A percentile compares a stretch with the other conserved stretches of the same genome.
Evolutionary conservation across 2,888 invertebrate genomes (phyloP).

Genomic region (Lysandra coridon): DNA sequence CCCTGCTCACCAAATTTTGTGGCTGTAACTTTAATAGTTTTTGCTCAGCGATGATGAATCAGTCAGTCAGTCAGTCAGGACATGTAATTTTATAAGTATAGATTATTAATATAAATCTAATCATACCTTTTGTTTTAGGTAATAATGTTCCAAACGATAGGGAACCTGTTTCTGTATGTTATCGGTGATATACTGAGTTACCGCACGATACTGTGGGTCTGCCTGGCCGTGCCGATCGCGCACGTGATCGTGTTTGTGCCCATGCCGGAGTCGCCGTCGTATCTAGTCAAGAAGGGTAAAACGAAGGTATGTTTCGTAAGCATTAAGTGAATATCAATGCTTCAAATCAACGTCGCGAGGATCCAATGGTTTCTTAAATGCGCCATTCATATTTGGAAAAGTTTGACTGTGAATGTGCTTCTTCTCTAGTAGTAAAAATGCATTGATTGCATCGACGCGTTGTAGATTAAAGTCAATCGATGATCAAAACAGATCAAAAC

Average conservation of each 20-base stretch:
- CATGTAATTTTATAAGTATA: too few species aligned
- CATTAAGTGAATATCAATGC: too few species aligned
- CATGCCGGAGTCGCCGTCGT: slow-evolving; percentile 83
- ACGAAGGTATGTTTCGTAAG: slow-evolving; percentile 56
- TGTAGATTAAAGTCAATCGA: neutral
- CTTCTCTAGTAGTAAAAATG: too few species aligned
- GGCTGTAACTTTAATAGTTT: too few species aligned
- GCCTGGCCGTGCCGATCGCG: slow-evolving; percentile 68
- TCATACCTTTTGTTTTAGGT: slow-evolving; percentile 42
- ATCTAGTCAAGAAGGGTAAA: slow-evolving; percentile 64
- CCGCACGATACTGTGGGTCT: slow-evolving; percentile 71
- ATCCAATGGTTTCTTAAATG: too few species aligned
- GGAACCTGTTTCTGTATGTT: slow-evolving; percentile 73
- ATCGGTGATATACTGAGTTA: slow-evolving; percentile 76
- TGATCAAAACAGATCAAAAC: neutral
- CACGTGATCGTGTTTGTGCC: slow-evolving; percentile 69
- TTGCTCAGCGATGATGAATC: too few species aligned
- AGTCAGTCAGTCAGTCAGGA: too few species aligned
- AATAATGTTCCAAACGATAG: slow-evolving; percentile 69
- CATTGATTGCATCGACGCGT: too few species aligned
- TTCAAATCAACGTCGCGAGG: too few species aligned
- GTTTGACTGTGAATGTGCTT: too few species aligned
- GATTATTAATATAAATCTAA: neutral
- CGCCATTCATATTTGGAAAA: too few species aligned
- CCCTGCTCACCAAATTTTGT: too few species aligned